Conservation (phyloP, 2,797 vertebrate genomes). For the Furcifer pardalis region DNA sequence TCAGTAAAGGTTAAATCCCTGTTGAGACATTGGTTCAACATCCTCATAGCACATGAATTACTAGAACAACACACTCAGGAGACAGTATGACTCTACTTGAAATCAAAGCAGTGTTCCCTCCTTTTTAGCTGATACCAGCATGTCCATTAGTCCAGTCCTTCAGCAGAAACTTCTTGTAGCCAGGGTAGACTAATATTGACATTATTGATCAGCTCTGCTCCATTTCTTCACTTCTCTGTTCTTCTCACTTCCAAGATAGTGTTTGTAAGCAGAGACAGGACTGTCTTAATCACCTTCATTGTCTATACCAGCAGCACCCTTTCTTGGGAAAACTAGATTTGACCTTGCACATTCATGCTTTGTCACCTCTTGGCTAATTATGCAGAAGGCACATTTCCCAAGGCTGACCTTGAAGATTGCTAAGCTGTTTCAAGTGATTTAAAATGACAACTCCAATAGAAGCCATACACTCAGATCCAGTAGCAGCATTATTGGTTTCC, state of each 20-base stretch:
- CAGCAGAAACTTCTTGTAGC: not conserved
- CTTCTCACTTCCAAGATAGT: not conserved
- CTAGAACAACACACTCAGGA: not conserved
- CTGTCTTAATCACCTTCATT: not conserved
- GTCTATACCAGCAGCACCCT: not conserved
- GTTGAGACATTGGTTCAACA: not conserved
- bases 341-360: not conserved
- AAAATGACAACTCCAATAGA: not conserved
- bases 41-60: not conserved
- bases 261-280: not conserved
- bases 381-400: not conserved
- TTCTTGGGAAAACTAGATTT: not conserved
- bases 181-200: not conserved
- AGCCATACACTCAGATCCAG: not conserved
- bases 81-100: not conserved
- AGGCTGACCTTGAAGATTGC: not conserved
- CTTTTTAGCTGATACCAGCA: conserved; percentile 2
- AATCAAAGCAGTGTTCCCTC: not conserved
- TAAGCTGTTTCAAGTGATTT: not conserved
- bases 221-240: not conserved
- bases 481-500: not conserved
- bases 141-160: not conserved
- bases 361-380: not conserved
- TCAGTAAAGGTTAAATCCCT: not conserved
- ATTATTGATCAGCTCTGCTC: not conserved